A percentile compares a stretch with the other conserved stretches of the same genome.
Conservation (phyloP, 2,888 invertebrate species). For the Orgyia antiqua region DNA sequence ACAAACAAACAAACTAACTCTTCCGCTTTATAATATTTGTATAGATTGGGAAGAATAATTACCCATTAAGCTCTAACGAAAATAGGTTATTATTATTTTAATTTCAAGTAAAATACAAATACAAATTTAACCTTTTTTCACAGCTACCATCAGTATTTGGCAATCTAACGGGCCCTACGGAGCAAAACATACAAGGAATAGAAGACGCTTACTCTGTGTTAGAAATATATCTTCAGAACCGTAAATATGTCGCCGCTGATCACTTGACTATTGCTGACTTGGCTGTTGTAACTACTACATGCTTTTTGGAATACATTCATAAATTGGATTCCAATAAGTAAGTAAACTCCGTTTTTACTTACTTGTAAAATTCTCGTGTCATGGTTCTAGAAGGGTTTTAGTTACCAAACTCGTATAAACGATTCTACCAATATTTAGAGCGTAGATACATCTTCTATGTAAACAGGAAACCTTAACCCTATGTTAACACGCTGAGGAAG, state of each 20-base stretch:
- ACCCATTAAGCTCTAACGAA: too few species aligned
- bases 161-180: slow-evolving; percentile 16
- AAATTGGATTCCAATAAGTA: slow-evolving; percentile 33
- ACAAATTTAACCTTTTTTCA: too few species aligned
- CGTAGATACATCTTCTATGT: too few species aligned
- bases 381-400: not conserved
- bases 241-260: slow-evolving; percentile 21
- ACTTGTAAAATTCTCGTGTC: not conserved
- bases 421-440: not conserved
- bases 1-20: too few species aligned
- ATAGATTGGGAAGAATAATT: too few species aligned
- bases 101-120: too few species aligned
- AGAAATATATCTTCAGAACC: slow-evolving; percentile 22
- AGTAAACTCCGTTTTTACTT: slow-evolving; percentile 3
- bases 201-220: slow-evolving; percentile 24
- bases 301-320: slow-evolving; percentile 11
- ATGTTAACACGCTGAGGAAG: too few species aligned
- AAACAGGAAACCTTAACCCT: too few species aligned
- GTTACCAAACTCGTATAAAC: not conserved
- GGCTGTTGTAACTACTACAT: too few species aligned
- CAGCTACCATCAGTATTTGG: slow-evolving; percentile 29
- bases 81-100: too few species aligned
- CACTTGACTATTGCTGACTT: slow-evolving; percentile 40
- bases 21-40: too few species aligned
- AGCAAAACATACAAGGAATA: slow-evolving; percentile 16